These are phyloP conservation scores for Neotoxoptera formosana DNA, from an alignment of 1,140 invertebrate species.

Conservation along the genomic window DNA sequence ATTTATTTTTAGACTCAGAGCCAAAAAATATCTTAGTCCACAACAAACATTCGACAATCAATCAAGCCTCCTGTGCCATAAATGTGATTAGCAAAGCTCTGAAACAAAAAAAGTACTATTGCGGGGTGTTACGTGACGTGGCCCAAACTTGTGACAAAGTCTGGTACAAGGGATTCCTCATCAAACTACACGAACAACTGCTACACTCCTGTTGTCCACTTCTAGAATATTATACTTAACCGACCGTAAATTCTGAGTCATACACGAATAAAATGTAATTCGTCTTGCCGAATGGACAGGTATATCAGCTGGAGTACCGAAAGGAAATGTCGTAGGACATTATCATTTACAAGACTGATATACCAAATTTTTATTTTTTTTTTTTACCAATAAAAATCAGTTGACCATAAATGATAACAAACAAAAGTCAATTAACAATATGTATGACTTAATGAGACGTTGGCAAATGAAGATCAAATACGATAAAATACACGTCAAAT, in stretches of 20 bases:
- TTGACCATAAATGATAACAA: too few species aligned
- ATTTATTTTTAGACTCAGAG: too few species aligned
- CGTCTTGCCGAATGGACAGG: not conserved
- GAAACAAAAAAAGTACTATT: slow-evolving; percentile 58
- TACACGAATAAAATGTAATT: not conserved
- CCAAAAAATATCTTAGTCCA: too few species aligned
- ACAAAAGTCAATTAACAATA: too few species aligned
- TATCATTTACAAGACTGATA: not conserved
- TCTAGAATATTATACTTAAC: not conserved
- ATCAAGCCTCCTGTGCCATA: too few species aligned
- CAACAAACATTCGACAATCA: too few species aligned
- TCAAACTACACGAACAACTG: slow-evolving; percentile 59
- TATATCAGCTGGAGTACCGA: not conserved
- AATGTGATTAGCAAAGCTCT: not conserved
- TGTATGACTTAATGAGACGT: too few species aligned
- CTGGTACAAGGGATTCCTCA: slow-evolving; percentile 51
- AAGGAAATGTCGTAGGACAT: not conserved
- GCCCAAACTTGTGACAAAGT: slow-evolving; percentile 62
- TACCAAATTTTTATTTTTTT: not conserved
- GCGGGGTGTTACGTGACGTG: slow-evolving; percentile 62
- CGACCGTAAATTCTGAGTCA: not conserved
- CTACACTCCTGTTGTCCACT: not conserved
- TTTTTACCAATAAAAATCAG: too few species aligned
- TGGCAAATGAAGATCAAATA: too few species aligned
- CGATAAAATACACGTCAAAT: too few species aligned